These are phyloP conservation scores for Bergia puertoricense DNA, from an alignment of 92 coral and sea anemone species.

Conservation along the genomic window DNA sequence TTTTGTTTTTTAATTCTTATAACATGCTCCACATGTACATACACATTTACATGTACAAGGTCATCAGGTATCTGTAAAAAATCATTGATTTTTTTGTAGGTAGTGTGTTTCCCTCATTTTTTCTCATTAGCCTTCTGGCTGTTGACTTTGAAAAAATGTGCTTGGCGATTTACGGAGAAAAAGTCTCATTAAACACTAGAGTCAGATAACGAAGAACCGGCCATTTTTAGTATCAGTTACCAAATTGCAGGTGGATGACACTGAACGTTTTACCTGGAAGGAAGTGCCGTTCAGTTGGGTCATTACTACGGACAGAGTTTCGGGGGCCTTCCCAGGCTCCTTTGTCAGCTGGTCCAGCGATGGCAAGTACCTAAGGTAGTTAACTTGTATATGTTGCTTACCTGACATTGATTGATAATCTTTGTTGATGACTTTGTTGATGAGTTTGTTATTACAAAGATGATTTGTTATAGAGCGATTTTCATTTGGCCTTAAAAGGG, in stretches of 20 bases:
- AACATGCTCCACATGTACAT: too few relatives aligned
- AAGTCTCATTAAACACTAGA: neutral
- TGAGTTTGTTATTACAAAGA: neutral
- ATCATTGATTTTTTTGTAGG: too few relatives aligned
- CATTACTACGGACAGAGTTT: constrained; percentile 21
- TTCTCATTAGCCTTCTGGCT: too few relatives aligned
- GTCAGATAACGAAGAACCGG: neutral
- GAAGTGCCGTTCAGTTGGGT: constrained; percentile 15
- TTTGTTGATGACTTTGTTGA: neutral
- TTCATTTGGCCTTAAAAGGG: too few relatives aligned
- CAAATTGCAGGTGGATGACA: constrained; percentile 24
- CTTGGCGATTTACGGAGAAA: neutral
- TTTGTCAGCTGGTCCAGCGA: constrained; percentile 38
- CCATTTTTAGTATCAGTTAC: neutral
- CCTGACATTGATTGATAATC: neutral
- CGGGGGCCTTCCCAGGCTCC: constrained; percentile 30
- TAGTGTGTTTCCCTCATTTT: too few relatives aligned
- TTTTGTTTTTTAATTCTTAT: too few relatives aligned
- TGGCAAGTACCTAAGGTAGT: constrained; percentile 17
- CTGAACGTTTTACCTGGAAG: constrained; percentile 20
- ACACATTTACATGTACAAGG: too few relatives aligned
- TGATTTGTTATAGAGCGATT: neutral
- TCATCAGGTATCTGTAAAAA: too few relatives aligned
- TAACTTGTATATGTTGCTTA: neutral
- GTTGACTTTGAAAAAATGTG: too few relatives aligned